Evolutionary conservation across 2,113 vertebrate genomes (phyloP).

Genomic region (Aphelocoma coerulescens): DNA sequence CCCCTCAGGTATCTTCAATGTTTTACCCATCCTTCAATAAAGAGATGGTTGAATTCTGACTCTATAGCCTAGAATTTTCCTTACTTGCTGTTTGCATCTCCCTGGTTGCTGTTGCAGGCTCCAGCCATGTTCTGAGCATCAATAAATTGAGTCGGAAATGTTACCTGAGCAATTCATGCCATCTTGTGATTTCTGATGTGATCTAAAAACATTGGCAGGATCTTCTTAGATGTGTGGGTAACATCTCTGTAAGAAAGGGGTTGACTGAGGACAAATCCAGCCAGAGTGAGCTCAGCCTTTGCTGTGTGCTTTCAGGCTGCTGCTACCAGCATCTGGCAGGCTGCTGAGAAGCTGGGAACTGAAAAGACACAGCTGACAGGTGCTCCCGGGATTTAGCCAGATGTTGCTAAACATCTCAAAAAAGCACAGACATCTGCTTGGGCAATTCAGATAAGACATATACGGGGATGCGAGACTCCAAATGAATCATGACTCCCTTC

Average conservation of each 20-base stretch:
- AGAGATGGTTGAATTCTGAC: neutral
- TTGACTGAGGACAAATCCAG: neutral
- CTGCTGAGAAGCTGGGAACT: neutral
- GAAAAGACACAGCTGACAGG: neutral
- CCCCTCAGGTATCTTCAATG: neutral
- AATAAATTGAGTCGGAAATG: neutral
- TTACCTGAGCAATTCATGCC: neutral
- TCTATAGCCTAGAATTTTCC: neutral
- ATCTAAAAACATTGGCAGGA: neutral
- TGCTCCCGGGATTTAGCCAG: constrained; percentile 33
- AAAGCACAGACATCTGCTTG: constrained; percentile 47
- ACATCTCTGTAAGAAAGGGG: neutral
- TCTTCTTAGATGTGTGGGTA: neutral
- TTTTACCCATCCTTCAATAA: neutral
- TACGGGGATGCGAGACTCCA: rapidly evolving
- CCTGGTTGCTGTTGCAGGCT: neutral
- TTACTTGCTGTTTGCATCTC: neutral
- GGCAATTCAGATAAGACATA: neutral
- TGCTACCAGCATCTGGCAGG: neutral
- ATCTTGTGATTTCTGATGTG: neutral
- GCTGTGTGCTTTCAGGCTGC: neutral
- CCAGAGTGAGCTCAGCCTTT: neutral
- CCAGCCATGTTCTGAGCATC: neutral
- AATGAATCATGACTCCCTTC: neutral
- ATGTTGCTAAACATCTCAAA: constrained; percentile 3